Evolutionary conservation across 2,797 vertebrate species (phyloP), one percentile per base, ranked within the genome.

Genomic region (Lepidocolaptes lacrymiger): DNA sequence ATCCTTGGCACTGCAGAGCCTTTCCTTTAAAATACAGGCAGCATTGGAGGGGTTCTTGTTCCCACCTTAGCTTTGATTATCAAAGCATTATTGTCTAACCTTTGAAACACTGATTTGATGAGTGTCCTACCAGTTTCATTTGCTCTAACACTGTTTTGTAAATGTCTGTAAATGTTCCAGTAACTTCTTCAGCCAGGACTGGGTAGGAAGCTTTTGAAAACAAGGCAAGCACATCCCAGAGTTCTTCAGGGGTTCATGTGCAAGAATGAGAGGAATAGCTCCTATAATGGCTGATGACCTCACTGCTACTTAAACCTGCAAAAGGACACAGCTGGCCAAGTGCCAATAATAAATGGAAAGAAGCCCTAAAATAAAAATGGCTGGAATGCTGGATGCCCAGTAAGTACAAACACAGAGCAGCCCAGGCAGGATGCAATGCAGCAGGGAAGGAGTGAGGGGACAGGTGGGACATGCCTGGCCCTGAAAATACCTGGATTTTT

Each of bases 281-380:
- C 90, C 85, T 55, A 1, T 48, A 88, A 87, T 27, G 39, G 72
- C 56, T 68, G 74, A 71, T 74, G 76, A 93, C 64, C 73, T 86
- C 88, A 74, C 27, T 68, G 83, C 79, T 88, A 26, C 92, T 86
- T 86, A 69, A 63, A 91, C 43, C 56, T 71, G 48, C 74, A 56
- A 56, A 94, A 89, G 85, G 56, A 59, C 76, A 74, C 48, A 66
- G 64, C 49, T 94, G 93, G 88, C 72, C 49, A 67, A 46, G 13
- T 3, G 68, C 75, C 92, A 88, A 3, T 0, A 37, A 30, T 79
- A 89, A 93, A 93, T 80, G 93, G 95, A 94, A 92, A 95, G 81
- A 61, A 92, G 67, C 63, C 78, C 75, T 79, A 87, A 85, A 87
- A 82, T 59, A 94, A 92, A 91, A 96, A 82, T 15, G 88, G 85